These are phyloP conservation scores for Clarias fuscus DNA, from an alignment of 2,797 vertebrate species.

Conservation along the genomic window DNA sequence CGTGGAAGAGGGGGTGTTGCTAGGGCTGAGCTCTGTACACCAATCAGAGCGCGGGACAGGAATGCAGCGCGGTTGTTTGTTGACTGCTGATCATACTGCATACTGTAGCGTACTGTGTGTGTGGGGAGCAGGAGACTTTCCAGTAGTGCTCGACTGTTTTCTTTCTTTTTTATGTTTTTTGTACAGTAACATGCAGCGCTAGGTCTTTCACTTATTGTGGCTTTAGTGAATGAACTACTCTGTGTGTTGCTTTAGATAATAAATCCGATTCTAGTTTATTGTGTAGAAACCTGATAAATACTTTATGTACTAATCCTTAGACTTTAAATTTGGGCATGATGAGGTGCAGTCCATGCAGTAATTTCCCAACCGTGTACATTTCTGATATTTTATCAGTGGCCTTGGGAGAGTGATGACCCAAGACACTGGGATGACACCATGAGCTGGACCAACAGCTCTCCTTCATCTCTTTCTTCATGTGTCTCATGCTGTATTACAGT, in stretches of 20 bases:
- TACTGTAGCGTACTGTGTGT: constrained; percentile 28
- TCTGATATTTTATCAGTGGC: neutral
- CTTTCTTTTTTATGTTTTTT: neutral
- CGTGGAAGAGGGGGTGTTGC: constrained; percentile 40
- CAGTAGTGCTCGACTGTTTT: constrained; percentile 12
- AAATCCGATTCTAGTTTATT: neutral
- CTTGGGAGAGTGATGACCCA: neutral
- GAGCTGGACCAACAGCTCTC: neutral
- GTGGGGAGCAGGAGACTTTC: constrained; percentile 23
- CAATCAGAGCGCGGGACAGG: constrained; percentile 54
- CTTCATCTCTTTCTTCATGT: neutral
- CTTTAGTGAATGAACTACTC: neutral
- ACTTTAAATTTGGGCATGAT: neutral
- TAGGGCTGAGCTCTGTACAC: constrained; percentile 50
- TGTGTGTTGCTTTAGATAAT: neutral
- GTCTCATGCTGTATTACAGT: neutral
- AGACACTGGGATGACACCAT: neutral
- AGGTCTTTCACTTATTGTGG: neutral
- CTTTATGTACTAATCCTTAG: neutral
- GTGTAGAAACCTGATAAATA: too few relatives aligned
- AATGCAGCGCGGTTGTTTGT: constrained; percentile 24
- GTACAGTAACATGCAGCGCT: neutral
- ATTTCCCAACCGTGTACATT: neutral
- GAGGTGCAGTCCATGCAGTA: neutral
- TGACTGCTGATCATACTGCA: constrained; percentile 33